Percentiles rank a stretch among this genome's conserved stretches.
Conservation (phyloP, 2,888 invertebrate species). For the Scotopteryx bipunctaria region DNA sequence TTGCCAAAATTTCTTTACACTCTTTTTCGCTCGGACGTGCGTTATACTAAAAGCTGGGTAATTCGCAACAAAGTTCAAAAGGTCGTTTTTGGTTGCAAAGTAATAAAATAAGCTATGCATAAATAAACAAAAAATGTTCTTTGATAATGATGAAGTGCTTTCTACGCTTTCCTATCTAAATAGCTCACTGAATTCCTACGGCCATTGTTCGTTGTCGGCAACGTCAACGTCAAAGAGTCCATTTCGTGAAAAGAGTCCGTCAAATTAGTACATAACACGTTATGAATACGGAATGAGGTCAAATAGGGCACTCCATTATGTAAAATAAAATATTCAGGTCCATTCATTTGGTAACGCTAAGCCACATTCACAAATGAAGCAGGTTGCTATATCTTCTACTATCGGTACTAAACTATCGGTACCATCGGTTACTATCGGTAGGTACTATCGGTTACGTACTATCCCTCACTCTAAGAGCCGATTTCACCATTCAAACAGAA, state of each 20-base stretch:
- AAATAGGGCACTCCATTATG: conserved; percentile 79
- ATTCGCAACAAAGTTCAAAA: too few species aligned
- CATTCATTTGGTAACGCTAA: conserved; percentile 70
- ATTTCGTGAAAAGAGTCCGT: conserved; percentile 75
- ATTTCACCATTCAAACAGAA: too few species aligned
- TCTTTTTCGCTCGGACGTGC: conserved; percentile 2
- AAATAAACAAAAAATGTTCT: conserved; percentile 1
- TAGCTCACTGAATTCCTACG: conserved; percentile 39
- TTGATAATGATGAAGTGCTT: conserved; percentile 9
- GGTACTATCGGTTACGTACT: too few species aligned
- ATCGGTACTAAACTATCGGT: too few species aligned
- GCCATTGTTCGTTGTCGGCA: conserved; percentile 60
- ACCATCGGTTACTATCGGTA: too few species aligned
- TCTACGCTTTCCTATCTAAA: conserved; percentile 20
- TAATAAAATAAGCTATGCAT: too few species aligned
- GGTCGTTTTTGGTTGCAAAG: too few species aligned
- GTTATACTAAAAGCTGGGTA: too few species aligned
- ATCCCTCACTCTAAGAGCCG: too few species aligned
- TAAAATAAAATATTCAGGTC: conserved; percentile 80
- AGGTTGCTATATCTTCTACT: neutral
- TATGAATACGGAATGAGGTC: conserved; percentile 81
- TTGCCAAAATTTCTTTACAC: conserved; percentile 3
- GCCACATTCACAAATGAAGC: conserved; percentile 2
- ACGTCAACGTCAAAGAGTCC: conserved; percentile 66
- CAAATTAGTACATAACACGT: conserved; percentile 80